Evolutionary conservation across 2,888 invertebrate species (phyloP), one percentile per base, ranked within the genome.

Genomic region (Polia nebulosa): DNA sequence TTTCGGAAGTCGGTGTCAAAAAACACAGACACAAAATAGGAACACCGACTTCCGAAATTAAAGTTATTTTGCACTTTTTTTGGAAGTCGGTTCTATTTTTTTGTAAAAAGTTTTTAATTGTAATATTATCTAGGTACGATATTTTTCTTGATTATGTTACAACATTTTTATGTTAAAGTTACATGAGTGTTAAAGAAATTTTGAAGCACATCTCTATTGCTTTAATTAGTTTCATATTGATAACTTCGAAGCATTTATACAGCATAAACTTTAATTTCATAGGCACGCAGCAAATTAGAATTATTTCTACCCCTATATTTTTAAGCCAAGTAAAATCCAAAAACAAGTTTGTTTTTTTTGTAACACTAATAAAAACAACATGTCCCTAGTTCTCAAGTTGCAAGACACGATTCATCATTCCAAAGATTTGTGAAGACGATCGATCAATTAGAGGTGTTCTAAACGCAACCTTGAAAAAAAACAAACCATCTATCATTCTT

Each of bases 381-480:
- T 53, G 58, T 61, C 67, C 51, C 49, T 51, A 53, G 57, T 55
- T 59, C 61, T 53, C 53, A 49, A 72, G 61, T 65, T 58, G 45
- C 34, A 57, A 53, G 36, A 47, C 55, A 47, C 67, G 59, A 81
- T 79, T 67, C 61, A 79, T 79, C 79, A 79, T 81, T 64, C 73
- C 56, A 64, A 81, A 81, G 79, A 79, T 78, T 73, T 64, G 60
- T 45, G 52, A 63, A 53, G 36, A 55, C 63, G 32, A 82, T 80
- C 79, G 62, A 82, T 80, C 80, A 80, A 80, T 80, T 78, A 79
- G 22, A 41, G 11, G 34, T 66, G 68, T 69, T 67, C 66, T 62
- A 79, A 81, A 77, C 47, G 62, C 17, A 62, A 74, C 51, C 52
- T 53, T 65, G 53, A 49, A 70, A 65, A 66, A 76, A 77, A 34